A percentile compares a stretch with the other conserved stretches of the same genome.
These are phyloP conservation scores for Lytechinus variegatus DNA, from an alignment of 35 echinoderm and acorn worm genomes.

Conservation along the genomic window DNA sequence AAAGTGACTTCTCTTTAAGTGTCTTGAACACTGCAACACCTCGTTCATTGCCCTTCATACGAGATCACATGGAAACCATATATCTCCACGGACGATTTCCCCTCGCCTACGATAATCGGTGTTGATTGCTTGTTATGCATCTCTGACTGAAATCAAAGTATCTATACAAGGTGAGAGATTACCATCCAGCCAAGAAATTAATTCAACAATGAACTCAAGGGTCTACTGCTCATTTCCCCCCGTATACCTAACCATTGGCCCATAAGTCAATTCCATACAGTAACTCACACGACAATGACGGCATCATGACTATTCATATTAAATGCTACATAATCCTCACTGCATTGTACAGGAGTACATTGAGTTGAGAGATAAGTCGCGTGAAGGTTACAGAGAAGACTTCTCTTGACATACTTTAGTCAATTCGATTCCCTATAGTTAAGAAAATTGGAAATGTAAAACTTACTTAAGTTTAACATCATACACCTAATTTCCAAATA, in stretches of 20 bases:
- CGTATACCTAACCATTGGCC: not conserved
- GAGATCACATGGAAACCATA: not conserved
- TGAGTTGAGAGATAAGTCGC: not conserved
- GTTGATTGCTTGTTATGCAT: constrained; percentile 4
- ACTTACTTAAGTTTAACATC: not conserved
- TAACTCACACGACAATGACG: not conserved
- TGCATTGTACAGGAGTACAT: not conserved
- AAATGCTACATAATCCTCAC: not conserved
- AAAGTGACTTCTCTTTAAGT: not conserved
- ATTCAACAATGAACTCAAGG: not conserved
- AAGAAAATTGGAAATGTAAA: not conserved
- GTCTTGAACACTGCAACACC: not conserved
- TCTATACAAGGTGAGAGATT: not conserved
- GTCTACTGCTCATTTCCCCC: not conserved
- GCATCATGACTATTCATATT: not conserved
- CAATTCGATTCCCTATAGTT: not conserved
- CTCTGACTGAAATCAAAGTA: constrained; percentile 12
- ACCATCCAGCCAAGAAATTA: constrained; percentile 3
- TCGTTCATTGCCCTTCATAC: not conserved
- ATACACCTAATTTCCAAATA: not conserved
- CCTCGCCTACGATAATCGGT: not conserved
- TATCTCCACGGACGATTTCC: not conserved
- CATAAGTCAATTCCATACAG: not conserved
- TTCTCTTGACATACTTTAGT: not conserved
- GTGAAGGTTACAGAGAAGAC: not conserved